A percentile compares a stretch with the other conserved stretches of the same genome.
phyloP scores from a whole-genome alignment of 2,113 vertebrate genomes.

The Nymphicus hollandicus region DNA sequence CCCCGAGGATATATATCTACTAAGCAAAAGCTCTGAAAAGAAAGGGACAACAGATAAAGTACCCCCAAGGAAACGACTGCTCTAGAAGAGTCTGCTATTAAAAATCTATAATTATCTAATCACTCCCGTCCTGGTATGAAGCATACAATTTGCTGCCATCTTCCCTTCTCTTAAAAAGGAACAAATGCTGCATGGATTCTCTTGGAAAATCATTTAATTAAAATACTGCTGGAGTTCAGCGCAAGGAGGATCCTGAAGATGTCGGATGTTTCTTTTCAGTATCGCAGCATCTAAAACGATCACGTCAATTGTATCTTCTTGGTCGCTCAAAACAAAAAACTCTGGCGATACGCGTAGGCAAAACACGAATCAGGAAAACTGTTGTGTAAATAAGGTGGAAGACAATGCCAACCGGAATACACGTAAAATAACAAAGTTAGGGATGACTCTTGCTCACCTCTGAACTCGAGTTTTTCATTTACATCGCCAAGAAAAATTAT shows the following conservation, averaged over 20 bases:
- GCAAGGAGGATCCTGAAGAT: neutral
- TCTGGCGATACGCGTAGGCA: neutral
- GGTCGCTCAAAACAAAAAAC: neutral
- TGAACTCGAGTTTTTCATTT: neutral
- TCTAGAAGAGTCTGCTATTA: neutral
- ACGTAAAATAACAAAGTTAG: neutral
- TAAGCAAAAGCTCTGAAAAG: neutral
- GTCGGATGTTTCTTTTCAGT: neutral
- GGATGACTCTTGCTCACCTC: neutral
- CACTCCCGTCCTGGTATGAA: neutral
- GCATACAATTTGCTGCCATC: neutral
- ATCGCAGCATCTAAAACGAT: neutral
- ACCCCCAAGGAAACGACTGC: neutral
- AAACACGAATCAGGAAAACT: neutral
- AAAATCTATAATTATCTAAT: slow-evolving; percentile 5
- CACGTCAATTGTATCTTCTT: fast-evolving
- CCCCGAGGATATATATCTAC: neutral
- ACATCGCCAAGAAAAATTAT: neutral
- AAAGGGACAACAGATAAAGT: neutral
- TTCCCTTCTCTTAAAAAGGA: neutral
- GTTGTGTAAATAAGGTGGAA: neutral
- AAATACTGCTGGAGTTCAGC: neutral
- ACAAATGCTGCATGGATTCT: neutral
- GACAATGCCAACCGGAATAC: neutral
- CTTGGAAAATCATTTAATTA: slow-evolving; percentile 2